Base-by-base conservation (phyloP, 2,888 invertebrate genomes). In the Meteorus cinctellus region DNA sequence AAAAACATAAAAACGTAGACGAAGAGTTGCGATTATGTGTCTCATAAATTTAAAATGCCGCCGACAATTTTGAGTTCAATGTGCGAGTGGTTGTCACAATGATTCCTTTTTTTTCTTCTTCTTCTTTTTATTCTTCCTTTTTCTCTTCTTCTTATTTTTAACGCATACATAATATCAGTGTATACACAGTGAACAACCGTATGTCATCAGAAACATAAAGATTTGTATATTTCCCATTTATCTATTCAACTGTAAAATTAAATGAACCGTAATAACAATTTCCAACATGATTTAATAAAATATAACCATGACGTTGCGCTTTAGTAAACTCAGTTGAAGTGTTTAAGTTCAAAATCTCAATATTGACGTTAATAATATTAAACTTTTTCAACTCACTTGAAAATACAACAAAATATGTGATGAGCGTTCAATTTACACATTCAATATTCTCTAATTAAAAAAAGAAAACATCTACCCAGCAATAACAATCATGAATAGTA, bases 401-500 rank as follows among this genome's bases (percentile, higher is more conserved):
- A 48, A 48, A n/a, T 4, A 48, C 4, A n/a, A 48, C n/a, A 14
- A 4, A 48, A 4, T 48, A 3, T n/a, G 4, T 48, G n/a, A 4
- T n/a, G 48, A 16, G 6, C 6, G n/a, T n/a, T 48, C n/a, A 41
- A 12, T 8, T 12, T 12, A 12, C 41, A 12, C 41, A 48, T n/a
- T 4, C 2, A 24, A 19, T 19, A 55, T 19, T 19, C 24, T n/a
- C 4, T 8, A 55, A 55, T 19, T 48, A n/a, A 62, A 60, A 51
- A 60, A 69, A 31, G 34, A 69, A 59, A 60, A 68, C 41, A 69
- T 60, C 36, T 75, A 63, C 68, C 36, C 68, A 67, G 72, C 76
- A 73, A 68, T 65, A 67, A 65, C 27, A 31, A 72, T 77, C 71
- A 80, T 19, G 8, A 8, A 55, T 80, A 81, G 86, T 84, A 83